Percentiles rank a stretch among this genome's conserved stretches.
Evolutionary conservation across 2,888 invertebrate genomes (phyloP).

Genomic region (Hypena proboscidalis): DNA sequence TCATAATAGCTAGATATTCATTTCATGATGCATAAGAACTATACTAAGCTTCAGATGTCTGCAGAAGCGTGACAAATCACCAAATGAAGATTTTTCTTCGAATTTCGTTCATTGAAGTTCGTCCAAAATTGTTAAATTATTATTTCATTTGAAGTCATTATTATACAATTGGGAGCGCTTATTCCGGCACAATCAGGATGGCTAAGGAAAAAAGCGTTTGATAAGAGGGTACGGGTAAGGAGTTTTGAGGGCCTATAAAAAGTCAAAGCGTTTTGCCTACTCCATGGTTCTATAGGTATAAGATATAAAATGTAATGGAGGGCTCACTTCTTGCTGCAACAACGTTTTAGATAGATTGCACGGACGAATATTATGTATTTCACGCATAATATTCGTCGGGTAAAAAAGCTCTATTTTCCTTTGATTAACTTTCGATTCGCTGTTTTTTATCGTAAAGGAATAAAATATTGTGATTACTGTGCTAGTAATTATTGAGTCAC

Average conservation of each 20-base stretch:
- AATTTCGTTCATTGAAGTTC: conserved; percentile 6
- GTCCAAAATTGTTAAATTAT: conserved; percentile 12
- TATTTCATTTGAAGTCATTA: conserved; percentile 29
- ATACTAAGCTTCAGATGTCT: too few relatives aligned
- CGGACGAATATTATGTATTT: conserved; percentile 8
- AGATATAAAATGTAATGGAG: conserved; percentile 24
- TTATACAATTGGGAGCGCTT: conserved; percentile 26
- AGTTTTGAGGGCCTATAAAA: conserved; percentile 35
- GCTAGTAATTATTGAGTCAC: too few relatives aligned
- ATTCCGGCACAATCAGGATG: conserved; percentile 33
- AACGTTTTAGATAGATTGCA: conserved; percentile 24
- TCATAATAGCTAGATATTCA: too few relatives aligned
- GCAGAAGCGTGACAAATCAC: too few relatives aligned
- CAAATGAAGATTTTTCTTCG: background rate
- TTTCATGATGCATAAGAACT: too few relatives aligned
- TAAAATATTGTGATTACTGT: too few relatives aligned
- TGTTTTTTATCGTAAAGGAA: too few relatives aligned
- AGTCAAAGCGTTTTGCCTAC: conserved; percentile 33
- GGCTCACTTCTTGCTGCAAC: conserved; percentile 13
- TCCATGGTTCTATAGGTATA: conserved; percentile 17
- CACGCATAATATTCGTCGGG: too few relatives aligned
- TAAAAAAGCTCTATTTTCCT: too few relatives aligned
- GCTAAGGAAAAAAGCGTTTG: conserved; percentile 36
- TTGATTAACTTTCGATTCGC: too few relatives aligned
- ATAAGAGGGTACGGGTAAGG: conserved; percentile 37